Base-by-base conservation (phyloP, 2,888 invertebrate genomes). In the Cerceris ruficornis region DNA sequence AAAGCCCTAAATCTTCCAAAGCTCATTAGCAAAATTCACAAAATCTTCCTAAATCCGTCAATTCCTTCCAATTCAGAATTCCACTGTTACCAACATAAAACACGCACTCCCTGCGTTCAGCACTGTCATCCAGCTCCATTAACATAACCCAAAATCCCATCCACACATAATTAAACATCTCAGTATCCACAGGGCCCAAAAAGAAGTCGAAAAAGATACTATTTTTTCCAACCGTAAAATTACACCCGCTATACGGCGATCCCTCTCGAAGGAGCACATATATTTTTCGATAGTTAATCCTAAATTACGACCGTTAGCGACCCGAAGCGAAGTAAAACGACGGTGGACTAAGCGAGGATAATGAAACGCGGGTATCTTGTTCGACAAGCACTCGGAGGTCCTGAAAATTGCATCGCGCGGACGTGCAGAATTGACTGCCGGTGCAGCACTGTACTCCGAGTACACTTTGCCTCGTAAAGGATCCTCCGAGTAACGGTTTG, bases 321-420 rank as follows among this genome's bases (percentile, higher is more conserved):
- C 55, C 52, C 46, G 71, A 60, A 69, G 60, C 42, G 62, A 77
- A 69, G 77, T 55, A 76, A 68, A 74, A 67, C 60, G 52, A 69
- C 60, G 55, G 69, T 66, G 59, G 68, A 66, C 43, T 68, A 43
- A 75, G 75, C 54, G 64, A 60, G 79, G 80, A 83, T 84, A 77
- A 77, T 72, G 75, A 75, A 82, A 75, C 73, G 84, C 49, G 69
- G 74, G 74, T 81, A 83, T 57, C 83, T 74, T 81, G 76, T 73
- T 66, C 71, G 69, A 67, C 70, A 67, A 69, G 75, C 54, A 42
- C 46, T 70, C 69, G 77, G 77, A 72, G 66, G 81, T 79, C 75
- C 60, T 72, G 83, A 81, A 83, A 83, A 83, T 83, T 83, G 70
- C 83, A 77, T 77, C 67, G 77, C 65, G 68, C 59, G 64, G 73